Percentiles rank a stretch among this genome's conserved stretches.
Evolutionary conservation across 2,797 vertebrate species (phyloP).

Genomic region (Channallabes apus): DNA sequence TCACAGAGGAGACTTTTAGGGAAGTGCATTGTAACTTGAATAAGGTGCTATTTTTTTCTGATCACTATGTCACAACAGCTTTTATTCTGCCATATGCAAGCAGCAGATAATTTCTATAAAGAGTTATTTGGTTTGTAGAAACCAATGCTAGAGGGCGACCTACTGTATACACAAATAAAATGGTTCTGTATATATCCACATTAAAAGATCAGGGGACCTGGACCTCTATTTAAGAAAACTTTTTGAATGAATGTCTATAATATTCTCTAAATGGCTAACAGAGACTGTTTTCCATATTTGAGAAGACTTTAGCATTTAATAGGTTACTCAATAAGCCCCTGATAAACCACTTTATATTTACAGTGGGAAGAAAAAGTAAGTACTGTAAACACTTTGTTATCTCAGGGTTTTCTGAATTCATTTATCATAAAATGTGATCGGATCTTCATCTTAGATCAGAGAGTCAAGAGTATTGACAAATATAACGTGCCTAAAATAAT

Average conservation of each 20-base stretch:
- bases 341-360: no score
- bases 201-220: neutral
- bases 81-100: neutral
- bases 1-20: constrained; percentile 52
- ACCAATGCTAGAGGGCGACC: neutral
- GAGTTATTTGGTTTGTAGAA: neutral
- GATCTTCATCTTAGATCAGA: no score
- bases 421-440: no score
- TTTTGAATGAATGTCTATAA: neutral
- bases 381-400: no score
- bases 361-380: no score
- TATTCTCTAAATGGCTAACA: neutral
- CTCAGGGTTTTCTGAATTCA: no score
- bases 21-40: constrained; percentile 60
- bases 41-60: neutral
- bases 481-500: no score
- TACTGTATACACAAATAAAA: neutral
- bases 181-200: neutral
- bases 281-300: constrained; percentile 45
- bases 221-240: neutral
- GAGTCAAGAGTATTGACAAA: no score
- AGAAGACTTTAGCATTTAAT: neutral
- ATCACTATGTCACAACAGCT: neutral
- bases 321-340: no score
- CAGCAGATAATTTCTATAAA: neutral